Evolutionary conservation across 2,797 vertebrate genomes (phyloP).

Genomic region (Pampus argenteus): DNA sequence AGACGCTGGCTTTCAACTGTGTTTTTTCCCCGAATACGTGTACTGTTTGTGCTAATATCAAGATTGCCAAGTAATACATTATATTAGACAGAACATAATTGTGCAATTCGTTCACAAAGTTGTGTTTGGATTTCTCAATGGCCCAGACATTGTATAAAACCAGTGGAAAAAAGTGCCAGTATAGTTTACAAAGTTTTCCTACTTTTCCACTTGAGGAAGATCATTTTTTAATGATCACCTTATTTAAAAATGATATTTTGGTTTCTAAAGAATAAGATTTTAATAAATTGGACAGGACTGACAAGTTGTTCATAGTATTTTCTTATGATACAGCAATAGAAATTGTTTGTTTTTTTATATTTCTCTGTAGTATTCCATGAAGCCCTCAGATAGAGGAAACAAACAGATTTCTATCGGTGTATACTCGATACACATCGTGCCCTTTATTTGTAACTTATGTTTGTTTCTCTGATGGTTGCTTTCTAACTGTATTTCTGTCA

Average conservation of each 20-base stretch:
- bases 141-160: no score
- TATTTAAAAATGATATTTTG: no score
- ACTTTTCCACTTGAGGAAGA: no score
- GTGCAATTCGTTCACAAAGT: no score
- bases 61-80: slow-evolving; percentile 11
- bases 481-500: slow-evolving; percentile 8
- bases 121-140: neutral
- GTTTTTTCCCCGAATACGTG: slow-evolving; percentile 58
- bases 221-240: no score
- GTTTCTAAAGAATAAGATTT: no score
- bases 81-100: neutral
- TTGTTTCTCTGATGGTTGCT: slow-evolving; percentile 28
- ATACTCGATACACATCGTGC: neutral
- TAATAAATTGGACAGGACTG: neutral
- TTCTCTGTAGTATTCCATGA: neutral
- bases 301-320: neutral
- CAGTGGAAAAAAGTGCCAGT: no score
- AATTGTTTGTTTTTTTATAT: neutral
- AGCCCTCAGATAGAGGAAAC: neutral
- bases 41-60: no score
- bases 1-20: slow-evolving; percentile 37
- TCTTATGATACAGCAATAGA: neutral
- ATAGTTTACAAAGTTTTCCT: no score
- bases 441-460: slow-evolving; percentile 10
- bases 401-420: neutral